These are phyloP conservation scores for Notospermus geniculatus DNA, from an alignment of 1,140 invertebrate species.

Conservation along the genomic window DNA sequence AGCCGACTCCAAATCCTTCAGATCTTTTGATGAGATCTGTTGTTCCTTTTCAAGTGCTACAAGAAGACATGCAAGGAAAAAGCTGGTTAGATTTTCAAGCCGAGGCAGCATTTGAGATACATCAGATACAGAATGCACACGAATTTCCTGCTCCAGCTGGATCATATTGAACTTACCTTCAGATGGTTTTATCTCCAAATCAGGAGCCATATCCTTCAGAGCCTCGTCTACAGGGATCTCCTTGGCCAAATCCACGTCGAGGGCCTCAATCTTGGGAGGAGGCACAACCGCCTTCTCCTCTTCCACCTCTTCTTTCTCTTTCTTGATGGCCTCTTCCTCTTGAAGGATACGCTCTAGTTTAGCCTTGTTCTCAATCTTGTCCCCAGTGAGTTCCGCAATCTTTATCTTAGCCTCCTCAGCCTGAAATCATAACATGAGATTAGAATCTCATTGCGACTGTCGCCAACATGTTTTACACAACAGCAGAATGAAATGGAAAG, in stretches of 20 bases:
- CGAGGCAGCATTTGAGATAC: too few species aligned
- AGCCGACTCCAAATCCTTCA: conserved; percentile 81
- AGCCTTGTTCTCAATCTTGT: conserved; percentile 85
- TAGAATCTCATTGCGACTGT: too few species aligned
- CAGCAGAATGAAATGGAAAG: too few species aligned
- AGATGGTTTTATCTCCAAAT: conserved; percentile 38
- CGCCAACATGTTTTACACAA: too few species aligned
- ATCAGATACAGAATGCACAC: too few species aligned
- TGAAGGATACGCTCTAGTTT: conserved; percentile 88
- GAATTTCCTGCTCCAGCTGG: too few species aligned
- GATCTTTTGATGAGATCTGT: conserved; percentile 71
- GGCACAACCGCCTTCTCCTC: conserved; percentile 7
- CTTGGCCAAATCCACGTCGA: not conserved
- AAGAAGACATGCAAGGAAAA: too few species aligned
- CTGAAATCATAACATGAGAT: conserved; percentile 35
- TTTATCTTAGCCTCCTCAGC: conserved; percentile 81
- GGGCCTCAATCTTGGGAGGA: not conserved
- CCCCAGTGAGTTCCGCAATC: conserved; percentile 90
- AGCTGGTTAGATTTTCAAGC: too few species aligned
- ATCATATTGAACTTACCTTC: conserved; percentile 33
- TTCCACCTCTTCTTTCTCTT: conserved; percentile 73
- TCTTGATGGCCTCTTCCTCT: conserved; percentile 85
- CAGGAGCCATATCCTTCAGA: conserved; percentile 43
- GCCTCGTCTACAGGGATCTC: conserved; percentile 5
- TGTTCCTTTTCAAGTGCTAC: conserved; percentile 8